Conservation (phyloP, 2,888 invertebrate genomes). For the Drosophila planitibia region DNA sequence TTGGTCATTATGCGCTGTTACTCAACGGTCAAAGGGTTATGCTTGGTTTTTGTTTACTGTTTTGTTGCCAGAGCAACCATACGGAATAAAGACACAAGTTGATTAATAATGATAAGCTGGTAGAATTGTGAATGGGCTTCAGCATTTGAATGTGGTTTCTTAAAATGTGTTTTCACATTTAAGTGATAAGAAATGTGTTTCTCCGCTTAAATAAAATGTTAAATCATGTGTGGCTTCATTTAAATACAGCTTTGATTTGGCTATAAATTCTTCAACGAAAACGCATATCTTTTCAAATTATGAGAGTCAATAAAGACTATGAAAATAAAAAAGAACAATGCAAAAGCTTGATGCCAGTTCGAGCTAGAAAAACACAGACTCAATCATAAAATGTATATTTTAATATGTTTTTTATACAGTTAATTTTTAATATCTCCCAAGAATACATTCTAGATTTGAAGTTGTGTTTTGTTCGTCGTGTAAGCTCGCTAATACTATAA, state of each 20-base stretch:
- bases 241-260: not conserved
- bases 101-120: not conserved
- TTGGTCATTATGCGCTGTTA: constrained; percentile 22
- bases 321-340: not conserved
- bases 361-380: not conserved
- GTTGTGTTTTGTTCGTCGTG: not conserved
- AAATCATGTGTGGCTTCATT: not conserved
- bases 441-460: not conserved
- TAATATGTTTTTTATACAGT: not conserved
- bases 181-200: not conserved
- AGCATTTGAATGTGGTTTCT: not conserved
- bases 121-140: not conserved
- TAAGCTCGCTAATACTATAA: not conserved
- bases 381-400: not conserved
- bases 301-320: not conserved
- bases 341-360: not conserved
- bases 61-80: not conserved
- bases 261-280: too few relatives aligned
- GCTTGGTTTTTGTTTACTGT: not conserved
- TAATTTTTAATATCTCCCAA: not conserved
- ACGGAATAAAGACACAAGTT: not conserved
- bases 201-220: not conserved
- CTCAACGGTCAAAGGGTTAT: not conserved
- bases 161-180: not conserved
- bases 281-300: not conserved